phyloP scores from a whole-genome alignment of 2,888 invertebrate genomes.

The Nemotelus nigrinus region DNA sequence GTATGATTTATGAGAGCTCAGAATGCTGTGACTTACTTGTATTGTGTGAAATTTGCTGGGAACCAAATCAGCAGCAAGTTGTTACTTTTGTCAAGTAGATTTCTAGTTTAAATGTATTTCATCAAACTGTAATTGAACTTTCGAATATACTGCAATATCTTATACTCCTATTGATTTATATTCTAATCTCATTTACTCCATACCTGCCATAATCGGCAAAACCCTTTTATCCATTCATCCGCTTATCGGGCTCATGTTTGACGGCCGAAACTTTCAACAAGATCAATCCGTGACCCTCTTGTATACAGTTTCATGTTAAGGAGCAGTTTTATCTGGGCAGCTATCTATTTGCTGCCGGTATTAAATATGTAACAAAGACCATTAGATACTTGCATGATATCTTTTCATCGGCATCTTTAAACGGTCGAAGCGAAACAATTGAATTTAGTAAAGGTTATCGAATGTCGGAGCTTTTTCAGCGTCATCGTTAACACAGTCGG shows the following conservation, averaged over 20 bases:
- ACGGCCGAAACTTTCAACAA: slow-evolving; percentile 18
- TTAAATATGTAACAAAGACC: slow-evolving; percentile 26
- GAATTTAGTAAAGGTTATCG: slow-evolving; percentile 27
- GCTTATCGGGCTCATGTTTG: slow-evolving; percentile 9
- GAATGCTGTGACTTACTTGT: background rate
- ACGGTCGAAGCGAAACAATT: slow-evolving; percentile 34
- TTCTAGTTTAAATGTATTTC: no score
- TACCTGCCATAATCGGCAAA: slow-evolving; percentile 29
- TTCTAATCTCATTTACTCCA: slow-evolving; percentile 8
- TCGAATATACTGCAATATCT: no score
- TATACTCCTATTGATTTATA: background rate
- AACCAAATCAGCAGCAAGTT: background rate
- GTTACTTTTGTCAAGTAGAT: no score
- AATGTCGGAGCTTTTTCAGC: slow-evolving; percentile 10
- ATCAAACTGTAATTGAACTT: no score
- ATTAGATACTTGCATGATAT: slow-evolving; percentile 28
- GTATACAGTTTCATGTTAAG: slow-evolving; percentile 17
- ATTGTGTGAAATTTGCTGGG: background rate
- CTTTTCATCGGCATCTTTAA: slow-evolving; percentile 39
- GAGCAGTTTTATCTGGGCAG: slow-evolving; percentile 11
- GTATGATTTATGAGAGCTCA: slow-evolving; percentile 17
- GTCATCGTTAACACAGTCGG: background rate
- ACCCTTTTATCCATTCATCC: background rate
- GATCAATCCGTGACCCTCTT: slow-evolving; percentile 27
- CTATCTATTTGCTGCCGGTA: slow-evolving; percentile 38